Evolutionary conservation across 2,113 vertebrate species (phyloP).

Genomic region (Thinocorus orbignyianus): DNA sequence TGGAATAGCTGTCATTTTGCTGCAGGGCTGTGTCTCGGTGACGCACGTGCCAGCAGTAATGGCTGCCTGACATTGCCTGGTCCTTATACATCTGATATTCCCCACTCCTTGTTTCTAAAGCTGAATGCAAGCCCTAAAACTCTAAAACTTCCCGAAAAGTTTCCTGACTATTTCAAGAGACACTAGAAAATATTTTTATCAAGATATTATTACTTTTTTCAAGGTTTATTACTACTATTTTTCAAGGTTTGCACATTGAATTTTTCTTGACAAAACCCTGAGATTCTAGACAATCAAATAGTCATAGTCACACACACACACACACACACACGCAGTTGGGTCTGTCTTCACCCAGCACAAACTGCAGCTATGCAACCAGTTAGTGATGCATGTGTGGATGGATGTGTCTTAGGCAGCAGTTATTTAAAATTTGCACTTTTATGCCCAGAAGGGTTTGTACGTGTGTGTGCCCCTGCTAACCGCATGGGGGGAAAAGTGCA

Average conservation of each 20-base stretch:
- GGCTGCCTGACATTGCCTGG: rapidly evolving
- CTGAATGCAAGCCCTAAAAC: background rate
- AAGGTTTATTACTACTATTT: background rate
- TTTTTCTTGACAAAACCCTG: background rate
- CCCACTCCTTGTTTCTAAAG: background rate
- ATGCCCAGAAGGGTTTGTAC: background rate
- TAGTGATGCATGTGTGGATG: background rate
- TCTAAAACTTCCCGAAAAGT: background rate
- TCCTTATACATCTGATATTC: background rate
- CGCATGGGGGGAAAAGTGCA: background rate
- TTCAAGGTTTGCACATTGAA: background rate
- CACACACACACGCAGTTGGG: background rate
- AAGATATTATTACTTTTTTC: too few relatives aligned
- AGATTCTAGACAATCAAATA: background rate
- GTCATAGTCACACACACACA: background rate
- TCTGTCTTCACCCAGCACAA: background rate
- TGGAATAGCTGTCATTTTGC: constrained; percentile 51
- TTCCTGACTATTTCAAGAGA: background rate
- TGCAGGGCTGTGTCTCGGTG: background rate
- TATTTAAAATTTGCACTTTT: background rate
- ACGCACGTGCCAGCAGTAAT: background rate
- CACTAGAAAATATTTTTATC: background rate
- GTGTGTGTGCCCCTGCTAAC: background rate
- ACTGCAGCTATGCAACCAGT: background rate
- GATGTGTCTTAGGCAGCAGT: background rate